Percentiles rank a stretch among this genome's conserved stretches.
Conservation (phyloP, 2,888 invertebrate species). For the Lasioglossum vierecki region DNA sequence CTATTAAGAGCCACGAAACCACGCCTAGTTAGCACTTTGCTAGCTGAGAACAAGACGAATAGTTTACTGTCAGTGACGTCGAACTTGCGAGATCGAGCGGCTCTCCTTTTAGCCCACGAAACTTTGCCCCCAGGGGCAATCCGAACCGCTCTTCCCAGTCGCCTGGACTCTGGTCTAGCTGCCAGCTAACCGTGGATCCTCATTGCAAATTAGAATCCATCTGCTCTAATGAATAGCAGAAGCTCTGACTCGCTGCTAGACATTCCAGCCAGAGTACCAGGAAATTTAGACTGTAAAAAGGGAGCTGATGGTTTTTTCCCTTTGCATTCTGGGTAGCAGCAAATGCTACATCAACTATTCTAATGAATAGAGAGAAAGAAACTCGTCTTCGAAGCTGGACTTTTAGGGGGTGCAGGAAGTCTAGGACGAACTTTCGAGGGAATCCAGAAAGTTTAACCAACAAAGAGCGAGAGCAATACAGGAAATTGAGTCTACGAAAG, state of each 20-base stretch:
- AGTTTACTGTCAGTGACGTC: constrained; percentile 1
- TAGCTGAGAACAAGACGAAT: constrained; percentile 2
- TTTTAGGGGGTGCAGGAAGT: background rate
- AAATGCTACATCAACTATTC: background rate
- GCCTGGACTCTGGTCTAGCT: background rate
- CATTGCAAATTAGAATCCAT: background rate
- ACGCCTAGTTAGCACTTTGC: constrained; percentile 11
- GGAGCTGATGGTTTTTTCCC: background rate
- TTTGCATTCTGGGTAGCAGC: background rate
- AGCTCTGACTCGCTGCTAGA: background rate
- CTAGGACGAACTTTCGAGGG: background rate
- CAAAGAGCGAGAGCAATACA: background rate
- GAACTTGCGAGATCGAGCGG: background rate
- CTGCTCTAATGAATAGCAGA: background rate
- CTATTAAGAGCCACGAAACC: constrained; percentile 11
- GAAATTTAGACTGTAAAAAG: background rate
- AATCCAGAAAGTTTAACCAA: background rate
- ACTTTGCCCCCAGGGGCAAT: constrained; percentile 9
- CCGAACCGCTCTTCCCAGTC: background rate
- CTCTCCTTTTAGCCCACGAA: background rate
- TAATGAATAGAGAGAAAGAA: background rate
- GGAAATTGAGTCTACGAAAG: background rate
- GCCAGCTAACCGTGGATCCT: background rate
- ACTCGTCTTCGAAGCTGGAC: background rate
- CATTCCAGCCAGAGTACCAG: background rate